phyloP scores from a whole-genome alignment of 2,888 invertebrate genomes.

The Mechanitis mazaeus region DNA sequence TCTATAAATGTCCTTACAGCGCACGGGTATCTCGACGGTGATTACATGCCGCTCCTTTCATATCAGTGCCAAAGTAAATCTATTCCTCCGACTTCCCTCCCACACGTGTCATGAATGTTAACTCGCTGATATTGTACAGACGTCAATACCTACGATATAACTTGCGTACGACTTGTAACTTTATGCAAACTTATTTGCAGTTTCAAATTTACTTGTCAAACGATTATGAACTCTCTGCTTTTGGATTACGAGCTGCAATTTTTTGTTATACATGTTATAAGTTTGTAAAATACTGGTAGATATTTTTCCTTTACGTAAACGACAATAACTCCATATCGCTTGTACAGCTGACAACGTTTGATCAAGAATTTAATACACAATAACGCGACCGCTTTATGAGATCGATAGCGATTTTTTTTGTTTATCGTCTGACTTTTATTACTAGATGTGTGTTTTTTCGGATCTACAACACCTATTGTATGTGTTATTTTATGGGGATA shows the following conservation, averaged over 20 bases:
- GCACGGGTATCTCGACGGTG: slow-evolving; percentile 19
- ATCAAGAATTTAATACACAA: slow-evolving; percentile 60
- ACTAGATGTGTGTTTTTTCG: slow-evolving; percentile 25
- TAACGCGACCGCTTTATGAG: slow-evolving; percentile 50
- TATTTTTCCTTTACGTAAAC: slow-evolving; percentile 39
- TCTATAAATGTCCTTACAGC: slow-evolving; percentile 16
- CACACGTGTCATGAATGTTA: slow-evolving; percentile 52
- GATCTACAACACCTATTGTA: not conserved
- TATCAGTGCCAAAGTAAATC: slow-evolving; percentile 41
- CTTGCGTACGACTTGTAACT: slow-evolving; percentile 28
- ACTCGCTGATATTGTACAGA: slow-evolving; percentile 20
- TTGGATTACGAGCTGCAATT: slow-evolving; percentile 15
- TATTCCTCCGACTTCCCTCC: slow-evolving; percentile 44
- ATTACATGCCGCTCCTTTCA: slow-evolving; percentile 27
- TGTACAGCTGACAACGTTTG: slow-evolving; percentile 44
- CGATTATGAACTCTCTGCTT: slow-evolving; percentile 17
- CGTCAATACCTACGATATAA: slow-evolving; percentile 27
- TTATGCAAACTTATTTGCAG: slow-evolving; percentile 21
- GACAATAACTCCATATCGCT: slow-evolving; percentile 51
- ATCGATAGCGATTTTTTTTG: slow-evolving; percentile 50
- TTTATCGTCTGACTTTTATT: slow-evolving; percentile 51
- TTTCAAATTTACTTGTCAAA: slow-evolving; percentile 7
- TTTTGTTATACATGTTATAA: slow-evolving; percentile 2
- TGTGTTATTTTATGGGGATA: not conserved
- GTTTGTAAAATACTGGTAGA: slow-evolving; percentile 28